Evolutionary conservation across 1,140 invertebrate genomes (phyloP), one percentile per base, ranked within the genome.

Genomic region (Aphelenchoides besseyi): DNA sequence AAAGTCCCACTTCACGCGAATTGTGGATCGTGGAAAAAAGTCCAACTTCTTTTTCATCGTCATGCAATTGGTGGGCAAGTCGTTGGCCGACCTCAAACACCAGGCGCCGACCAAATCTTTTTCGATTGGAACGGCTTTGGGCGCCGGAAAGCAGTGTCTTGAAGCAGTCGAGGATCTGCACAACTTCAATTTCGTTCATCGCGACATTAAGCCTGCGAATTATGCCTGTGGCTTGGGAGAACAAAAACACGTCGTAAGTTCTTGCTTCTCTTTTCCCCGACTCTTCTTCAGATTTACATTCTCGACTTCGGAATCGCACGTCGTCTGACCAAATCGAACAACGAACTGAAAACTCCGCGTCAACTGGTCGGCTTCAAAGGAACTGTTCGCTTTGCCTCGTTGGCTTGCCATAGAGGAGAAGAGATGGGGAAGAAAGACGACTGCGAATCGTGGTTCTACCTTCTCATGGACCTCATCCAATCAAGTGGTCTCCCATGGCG

Each of bases 1-100:
- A n/a, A n/a, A n/a, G n/a, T n/a, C n/a, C 12, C 69, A 70, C 33
- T 70, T 70, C 61, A 69, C 62, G n/a, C n/a, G 68, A n/a, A 69
- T 70, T 8, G 29, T 64, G 2, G 69, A 70, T 33, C 69, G 69
- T 2, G 69, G 18, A 5, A 70, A 70, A 36, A 62, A 70, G 57
- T 23, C 29, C 12, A 67, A 68, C 16, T 70, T 28, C 63, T 48
- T 35, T 54, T 69, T 69, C 26, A 52, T 68, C 5, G 48, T 69
- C 9, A 69, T 69, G 67, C n/a, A 63, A 18, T 28, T 69, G 3
- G 52, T 69, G 23, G 67, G 67, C 0, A 54, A 54, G 18, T 29
- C n/a, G n/a, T 36, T 69, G 29, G 48, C 52, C 28, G 67, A 69
- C 23, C 30, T 69, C 2, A 69, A 57, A 28, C 12, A 18, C 16